A percentile compares a stretch with the other conserved stretches of the same genome.
phyloP scores from a whole-genome alignment of 2,888 invertebrate species.

The Sympetrum striolatum region DNA sequence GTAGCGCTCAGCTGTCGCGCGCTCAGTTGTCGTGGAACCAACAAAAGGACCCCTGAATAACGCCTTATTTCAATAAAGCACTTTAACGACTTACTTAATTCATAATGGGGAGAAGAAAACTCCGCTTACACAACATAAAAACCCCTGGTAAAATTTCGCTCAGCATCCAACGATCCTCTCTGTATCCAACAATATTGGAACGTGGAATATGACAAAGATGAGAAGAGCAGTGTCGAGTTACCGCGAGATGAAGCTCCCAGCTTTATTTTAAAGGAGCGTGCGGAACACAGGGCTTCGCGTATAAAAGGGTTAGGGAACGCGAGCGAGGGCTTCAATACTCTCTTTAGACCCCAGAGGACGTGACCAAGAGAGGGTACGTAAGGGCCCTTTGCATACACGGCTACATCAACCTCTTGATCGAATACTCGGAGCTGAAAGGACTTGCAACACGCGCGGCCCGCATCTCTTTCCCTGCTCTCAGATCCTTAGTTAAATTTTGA shows the following conservation, averaged over 20 bases:
- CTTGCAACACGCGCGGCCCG: neutral
- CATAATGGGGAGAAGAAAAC: neutral
- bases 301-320: neutral
- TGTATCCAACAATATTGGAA: neutral
- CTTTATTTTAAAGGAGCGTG: neutral
- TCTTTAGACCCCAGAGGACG: neutral
- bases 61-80: neutral
- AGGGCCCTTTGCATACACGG: neutral
- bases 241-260: neutral
- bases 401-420: slow-evolving; percentile 17
- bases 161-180: neutral
- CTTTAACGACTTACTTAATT: neutral
- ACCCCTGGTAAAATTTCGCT: neutral
- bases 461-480: neutral
- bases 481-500: neutral
- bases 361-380: neutral
- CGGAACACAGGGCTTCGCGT: neutral
- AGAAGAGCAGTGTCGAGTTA: neutral
- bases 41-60: too few species aligned
- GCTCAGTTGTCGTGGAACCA: too few species aligned
- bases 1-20: too few species aligned
- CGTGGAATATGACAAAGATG: neutral
- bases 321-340: neutral
- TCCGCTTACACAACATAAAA: neutral
- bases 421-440: neutral